Evolutionary conservation across 2,113 vertebrate genomes (phyloP), one percentile per base, ranked within the genome.

Genomic region (Vulpes vulpes): DNA sequence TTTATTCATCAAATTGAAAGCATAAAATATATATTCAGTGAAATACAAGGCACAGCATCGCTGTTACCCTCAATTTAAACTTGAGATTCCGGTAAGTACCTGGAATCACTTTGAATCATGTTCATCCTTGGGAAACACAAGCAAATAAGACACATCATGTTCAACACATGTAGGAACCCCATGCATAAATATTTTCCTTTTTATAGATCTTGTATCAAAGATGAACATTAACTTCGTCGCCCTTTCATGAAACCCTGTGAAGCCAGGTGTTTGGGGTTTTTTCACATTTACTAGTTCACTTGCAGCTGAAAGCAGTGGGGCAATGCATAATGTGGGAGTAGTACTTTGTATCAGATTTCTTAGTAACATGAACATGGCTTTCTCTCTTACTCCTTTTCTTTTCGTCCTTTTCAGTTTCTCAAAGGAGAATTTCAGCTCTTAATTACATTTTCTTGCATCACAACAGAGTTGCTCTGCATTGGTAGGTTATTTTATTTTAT

Each of bases 101-200:
- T 94, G 94, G 97, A 97, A 97, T 92, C 96, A 96, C 65, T 89
- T 82, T 92, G 89, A 91, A n/a, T 6, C 91, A 88, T 69, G 82
- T 95, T 98, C 80, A 95, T 76, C 97, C 85, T 12, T 95, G 59
- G 14, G 89, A 97, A 64, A 96, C 15, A 12, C 53, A 89, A 22
- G 6, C 15, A 93, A 90, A 78, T 65, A 91, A 94, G 92, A 96
- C 0, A 60, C 12, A 62, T 84, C 64, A 27, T 32, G 17, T 93
- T n/a, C 90, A 67, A 38, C 60, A 71, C 1, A 92, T n/a, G 71
- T 60, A 91, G 91, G 82, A 97, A 89, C 38, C n/a, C 43, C 59
- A 51, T 60, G 71, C 86, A 93, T 30, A 53, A 30, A 93, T 67
- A 38, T 27, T 49, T 88, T 96, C 30, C 11, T 94, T 96, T 95